These are phyloP conservation scores for Neogobius melanostomus DNA, from an alignment of 2,113 vertebrate species.

Conservation along the genomic window DNA sequence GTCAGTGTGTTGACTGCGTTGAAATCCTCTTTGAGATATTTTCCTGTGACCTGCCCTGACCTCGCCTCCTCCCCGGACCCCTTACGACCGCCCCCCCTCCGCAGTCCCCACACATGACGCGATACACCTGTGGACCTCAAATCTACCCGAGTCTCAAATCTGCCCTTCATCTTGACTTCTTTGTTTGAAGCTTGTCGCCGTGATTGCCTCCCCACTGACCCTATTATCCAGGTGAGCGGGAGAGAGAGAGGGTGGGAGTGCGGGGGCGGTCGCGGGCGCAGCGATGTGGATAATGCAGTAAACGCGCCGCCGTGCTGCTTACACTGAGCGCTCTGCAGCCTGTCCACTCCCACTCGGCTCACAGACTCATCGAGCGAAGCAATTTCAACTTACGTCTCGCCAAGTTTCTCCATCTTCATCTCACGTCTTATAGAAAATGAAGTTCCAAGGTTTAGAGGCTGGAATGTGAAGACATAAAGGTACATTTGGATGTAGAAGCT, in stretches of 20 bases:
- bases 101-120: not conserved
- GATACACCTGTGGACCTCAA: not conserved
- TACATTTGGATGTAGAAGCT: no score
- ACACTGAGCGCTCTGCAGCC: not conserved
- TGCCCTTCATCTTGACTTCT: not conserved
- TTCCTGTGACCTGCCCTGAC: no score
- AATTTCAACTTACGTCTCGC: conserved; percentile 61
- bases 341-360: conserved; percentile 42
- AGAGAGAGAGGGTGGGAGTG: not conserved
- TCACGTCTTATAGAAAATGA: conserved; percentile 3
- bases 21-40: no score
- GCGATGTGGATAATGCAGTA: not conserved
- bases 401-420: conserved; percentile 40
- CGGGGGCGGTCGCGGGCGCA: no score
- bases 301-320: not conserved
- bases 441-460: conserved; percentile 1
- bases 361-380: conserved; percentile 42
- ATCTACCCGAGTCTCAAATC: not conserved
- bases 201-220: not conserved
- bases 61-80: no score
- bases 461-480: not conserved
- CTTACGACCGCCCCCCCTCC: no score
- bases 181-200: not conserved
- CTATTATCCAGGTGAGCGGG: not conserved
- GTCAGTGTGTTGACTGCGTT: no score